Evolutionary conservation across 2,888 invertebrate genomes (phyloP), one percentile per base, ranked within the genome.

Genomic region (Xylota segnis): DNA sequence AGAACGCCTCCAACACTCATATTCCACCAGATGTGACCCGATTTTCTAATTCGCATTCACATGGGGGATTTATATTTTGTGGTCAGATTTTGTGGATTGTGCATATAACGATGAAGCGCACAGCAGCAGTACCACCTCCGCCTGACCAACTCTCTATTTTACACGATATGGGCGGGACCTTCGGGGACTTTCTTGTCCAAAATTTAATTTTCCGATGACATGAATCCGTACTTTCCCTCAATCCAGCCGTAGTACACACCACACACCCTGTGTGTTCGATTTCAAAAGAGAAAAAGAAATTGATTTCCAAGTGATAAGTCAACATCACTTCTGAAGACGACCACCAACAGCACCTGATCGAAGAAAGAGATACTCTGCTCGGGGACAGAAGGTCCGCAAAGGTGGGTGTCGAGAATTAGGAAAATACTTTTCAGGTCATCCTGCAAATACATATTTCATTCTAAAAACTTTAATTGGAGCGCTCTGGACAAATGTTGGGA

Each of bases 11-110:
- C 76, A 68, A 77, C 72, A 86, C 86, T 82, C 82, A 86, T 86
- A 86, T 86, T 81, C 86, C 52, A 74, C 34, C 86, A 86, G 82
- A 82, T 86, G 86, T 86, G 86, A 86, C 86, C 86, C 77, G 68
- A 86, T 86, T 86, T 72, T 77, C 71, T 66, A 76, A 75, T 76
- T 86, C 82, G 66, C 65, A 86, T 76, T 82, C 86, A 61, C 83
- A 74, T 68, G 82, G 72, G 82, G 72, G 82, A 86, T 82, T 82
- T 86, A 82, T 86, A 86, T 71, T 82, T 77, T 86, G 82, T 79
- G 86, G 86, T 86, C 86, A 82, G 72, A 72, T 82, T 76, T 66
- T 72, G 61, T 63, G 76, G 59, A 77, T 86, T 68, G n/a, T n/a
- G 82, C 82, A 86, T 56, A 81, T 76, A 58, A 76, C 59, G 75